Conservation (phyloP, 2,797 vertebrate species). For the Cynopterus sphinx region DNA sequence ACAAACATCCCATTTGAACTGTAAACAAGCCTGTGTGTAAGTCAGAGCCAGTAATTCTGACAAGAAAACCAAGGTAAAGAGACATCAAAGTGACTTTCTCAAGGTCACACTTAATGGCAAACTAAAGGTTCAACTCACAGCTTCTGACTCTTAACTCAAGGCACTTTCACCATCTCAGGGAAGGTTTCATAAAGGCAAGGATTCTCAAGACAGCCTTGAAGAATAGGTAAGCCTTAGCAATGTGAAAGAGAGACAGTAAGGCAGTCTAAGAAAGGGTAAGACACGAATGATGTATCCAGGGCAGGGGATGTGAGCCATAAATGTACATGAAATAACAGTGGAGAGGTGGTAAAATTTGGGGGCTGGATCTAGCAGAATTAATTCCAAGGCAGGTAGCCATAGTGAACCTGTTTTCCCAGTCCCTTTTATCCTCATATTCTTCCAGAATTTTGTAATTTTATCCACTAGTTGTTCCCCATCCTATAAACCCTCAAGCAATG, state of each 20-base stretch:
- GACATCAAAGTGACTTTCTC: background rate
- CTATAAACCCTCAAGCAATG: background rate
- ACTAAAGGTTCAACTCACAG: background rate
- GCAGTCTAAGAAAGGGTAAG: background rate
- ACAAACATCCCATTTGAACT: background rate
- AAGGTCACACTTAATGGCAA: background rate
- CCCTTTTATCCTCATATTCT: background rate
- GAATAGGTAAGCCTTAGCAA: background rate
- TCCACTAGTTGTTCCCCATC: background rate
- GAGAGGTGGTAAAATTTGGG: background rate
- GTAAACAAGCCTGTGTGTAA: background rate
- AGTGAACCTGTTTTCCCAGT: background rate
- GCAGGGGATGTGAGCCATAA: too few species aligned
- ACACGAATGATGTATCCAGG: background rate
- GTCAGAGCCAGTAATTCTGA: background rate
- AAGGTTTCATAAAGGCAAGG: background rate
- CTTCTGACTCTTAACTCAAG: background rate
- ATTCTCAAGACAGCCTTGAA: background rate
- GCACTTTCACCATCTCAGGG: background rate
- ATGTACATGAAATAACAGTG: accelerated
- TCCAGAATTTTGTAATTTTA: background rate
- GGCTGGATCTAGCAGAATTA: background rate
- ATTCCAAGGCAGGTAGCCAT: background rate
- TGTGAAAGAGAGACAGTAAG: background rate
- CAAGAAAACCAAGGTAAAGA: background rate